Conservation (phyloP, 2,113 vertebrate genomes). For the Nerophis ophidion region DNA sequence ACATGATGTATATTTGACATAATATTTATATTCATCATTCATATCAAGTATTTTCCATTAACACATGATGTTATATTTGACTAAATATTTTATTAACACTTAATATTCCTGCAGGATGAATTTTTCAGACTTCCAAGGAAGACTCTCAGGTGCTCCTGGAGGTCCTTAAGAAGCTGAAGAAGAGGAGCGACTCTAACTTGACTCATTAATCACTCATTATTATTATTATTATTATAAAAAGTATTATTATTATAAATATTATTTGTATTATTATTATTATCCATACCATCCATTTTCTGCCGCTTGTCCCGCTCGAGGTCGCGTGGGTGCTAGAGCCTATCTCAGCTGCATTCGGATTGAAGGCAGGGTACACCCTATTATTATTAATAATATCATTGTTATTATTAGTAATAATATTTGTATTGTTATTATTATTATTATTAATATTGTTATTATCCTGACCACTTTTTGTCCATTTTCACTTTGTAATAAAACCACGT, state of each 20-base stretch:
- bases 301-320: too few relatives aligned
- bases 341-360: too few relatives aligned
- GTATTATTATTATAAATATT: too few relatives aligned
- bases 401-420: neutral
- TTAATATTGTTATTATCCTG: too few relatives aligned
- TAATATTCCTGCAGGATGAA: slow-evolving; percentile 70
- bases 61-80: neutral
- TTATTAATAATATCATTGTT: too few relatives aligned
- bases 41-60: too few relatives aligned
- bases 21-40: too few relatives aligned
- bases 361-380: too few relatives aligned
- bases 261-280: too few relatives aligned
- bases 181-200: slow-evolving; percentile 83
- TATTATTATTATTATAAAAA: too few relatives aligned
- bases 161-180: slow-evolving; percentile 83
- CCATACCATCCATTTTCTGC: neutral
- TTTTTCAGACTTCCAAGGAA: slow-evolving; percentile 85
- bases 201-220: slow-evolving; percentile 67
- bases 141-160: slow-evolving; percentile 90
- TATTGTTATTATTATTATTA: neutral
- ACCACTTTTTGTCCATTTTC: neutral
- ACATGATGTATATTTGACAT: too few relatives aligned
- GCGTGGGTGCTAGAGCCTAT: too few relatives aligned
- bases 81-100: neutral
- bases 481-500: neutral